Evolutionary conservation across 2,888 invertebrate genomes (phyloP), one percentile per base, ranked within the genome.

Genomic region (Microchrysa polita): DNA sequence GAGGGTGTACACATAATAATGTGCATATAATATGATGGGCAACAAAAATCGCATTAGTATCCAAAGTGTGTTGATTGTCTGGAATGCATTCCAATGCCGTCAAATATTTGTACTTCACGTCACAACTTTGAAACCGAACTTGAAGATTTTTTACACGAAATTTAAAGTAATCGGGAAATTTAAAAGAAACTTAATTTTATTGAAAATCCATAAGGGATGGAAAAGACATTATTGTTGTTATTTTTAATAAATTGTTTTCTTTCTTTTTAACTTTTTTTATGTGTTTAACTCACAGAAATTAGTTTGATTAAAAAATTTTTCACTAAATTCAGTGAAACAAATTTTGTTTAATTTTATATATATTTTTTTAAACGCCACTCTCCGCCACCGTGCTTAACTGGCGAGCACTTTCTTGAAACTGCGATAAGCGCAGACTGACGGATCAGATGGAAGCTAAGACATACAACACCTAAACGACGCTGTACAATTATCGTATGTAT

Each of bases 381-480:
- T 76, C 78, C 77, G 77, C 69, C 78, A 76, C 69, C 78, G 81
- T 81, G 81, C 80, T 81, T 77, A 79, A 80, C 81, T 79, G 79
- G 79, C 80, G 81, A 81, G 81, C 81, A 81, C 81, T 81, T 81
- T 81, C 79, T 80, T 80, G 79, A 80, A 80, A 81, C 81, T 81
- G 80, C 79, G 78, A 77, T 77, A 77, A 75, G 76, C 76, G 74
- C 77, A 75, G 77, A 78, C 74, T 76, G 77, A 77, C 77, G 44
- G 42, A 72, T 69, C 69, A 69, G 40, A 69, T 69, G 55, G 69
- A 65, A 55, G 69, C 69, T n/a, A 69, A 55, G 69, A 65, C 65
- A 65, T 65, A 22, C 65, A 65, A 23, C 65, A 65, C 22, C 34
- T 16, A 18, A 55, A 16, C 53, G n/a, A 7, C 61, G 61, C 55